phyloP scores from a whole-genome alignment of 2,888 invertebrate species.

The Ormyrus thymus region DNA sequence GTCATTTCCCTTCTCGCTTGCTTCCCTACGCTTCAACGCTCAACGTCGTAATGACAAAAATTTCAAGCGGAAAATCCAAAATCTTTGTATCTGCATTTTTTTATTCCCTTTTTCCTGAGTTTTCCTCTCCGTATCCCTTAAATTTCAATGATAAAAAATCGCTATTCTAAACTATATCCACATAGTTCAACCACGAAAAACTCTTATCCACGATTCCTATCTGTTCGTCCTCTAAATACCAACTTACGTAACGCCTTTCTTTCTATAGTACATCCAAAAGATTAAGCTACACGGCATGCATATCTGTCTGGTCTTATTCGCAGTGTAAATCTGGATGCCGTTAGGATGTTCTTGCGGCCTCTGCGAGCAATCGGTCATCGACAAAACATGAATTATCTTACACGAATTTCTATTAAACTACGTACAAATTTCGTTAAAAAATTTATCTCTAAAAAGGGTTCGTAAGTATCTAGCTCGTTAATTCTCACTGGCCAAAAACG shows the following conservation, averaged over 20 bases:
- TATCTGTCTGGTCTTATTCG: slow-evolving; percentile 27
- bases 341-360: background rate
- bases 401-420: slow-evolving; percentile 47
- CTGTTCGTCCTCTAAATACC: slow-evolving; percentile 41
- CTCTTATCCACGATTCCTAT: slow-evolving; percentile 57
- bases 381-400: slow-evolving; percentile 39
- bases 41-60: slow-evolving; percentile 51
- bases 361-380: slow-evolving; percentile 36
- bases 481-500: slow-evolving; percentile 42
- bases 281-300: slow-evolving; percentile 55
- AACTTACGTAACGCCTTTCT: slow-evolving; percentile 60
- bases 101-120: slow-evolving; percentile 28
- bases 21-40: slow-evolving; percentile 42
- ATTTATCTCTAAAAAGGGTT: slow-evolving; percentile 24
- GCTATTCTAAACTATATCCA: slow-evolving; percentile 73
- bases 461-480: slow-evolving; percentile 33
- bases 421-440: slow-evolving; percentile 45
- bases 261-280: slow-evolving; percentile 59
- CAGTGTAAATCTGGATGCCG: slow-evolving; percentile 25
- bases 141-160: slow-evolving; percentile 52
- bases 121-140: slow-evolving; percentile 32
- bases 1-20: slow-evolving; percentile 9
- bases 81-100: slow-evolving; percentile 43
- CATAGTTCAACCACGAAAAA: slow-evolving; percentile 73
- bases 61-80: slow-evolving; percentile 64